Conservation (phyloP, 2,797 vertebrate genomes). For the Sarcoramphus papa region DNA sequence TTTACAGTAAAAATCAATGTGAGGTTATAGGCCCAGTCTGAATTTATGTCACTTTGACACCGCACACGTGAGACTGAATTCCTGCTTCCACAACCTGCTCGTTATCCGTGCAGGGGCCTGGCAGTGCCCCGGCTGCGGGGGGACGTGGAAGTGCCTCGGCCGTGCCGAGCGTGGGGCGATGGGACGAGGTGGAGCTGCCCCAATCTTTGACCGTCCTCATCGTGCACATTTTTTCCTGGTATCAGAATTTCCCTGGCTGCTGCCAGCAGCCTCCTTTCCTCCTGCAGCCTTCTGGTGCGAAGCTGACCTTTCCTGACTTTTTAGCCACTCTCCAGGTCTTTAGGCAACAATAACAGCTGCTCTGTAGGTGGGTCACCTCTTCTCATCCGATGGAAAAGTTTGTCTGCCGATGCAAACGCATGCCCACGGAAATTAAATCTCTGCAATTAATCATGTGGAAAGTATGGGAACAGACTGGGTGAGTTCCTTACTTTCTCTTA, state of each 20-base stretch:
- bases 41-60: not conserved
- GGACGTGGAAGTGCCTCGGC: not conserved
- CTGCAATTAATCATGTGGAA: not conserved
- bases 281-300: not conserved
- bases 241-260: not conserved
- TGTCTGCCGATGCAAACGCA: not conserved
- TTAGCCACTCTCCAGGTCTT: not conserved
- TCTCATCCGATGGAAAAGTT: not conserved
- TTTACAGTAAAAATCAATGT: slow-evolving; percentile 14
- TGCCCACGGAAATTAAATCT: not conserved
- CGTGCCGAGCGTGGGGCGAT: fast-evolving
- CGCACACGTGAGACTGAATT: not conserved
- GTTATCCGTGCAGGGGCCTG: fast-evolving
- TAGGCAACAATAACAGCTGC: not conserved
- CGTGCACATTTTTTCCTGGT: fast-evolving
- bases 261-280: not conserved
- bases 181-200: not conserved
- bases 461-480: not conserved
- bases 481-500: not conserved
- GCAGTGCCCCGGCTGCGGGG: not conserved
- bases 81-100: not conserved
- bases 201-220: fast-evolving
- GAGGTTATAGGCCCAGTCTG: not conserved
- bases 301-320: not conserved
- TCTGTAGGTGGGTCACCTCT: not conserved